Evolutionary conservation across 1,140 invertebrate genomes (phyloP).

Genomic region (Hylaeus volcanicus): DNA sequence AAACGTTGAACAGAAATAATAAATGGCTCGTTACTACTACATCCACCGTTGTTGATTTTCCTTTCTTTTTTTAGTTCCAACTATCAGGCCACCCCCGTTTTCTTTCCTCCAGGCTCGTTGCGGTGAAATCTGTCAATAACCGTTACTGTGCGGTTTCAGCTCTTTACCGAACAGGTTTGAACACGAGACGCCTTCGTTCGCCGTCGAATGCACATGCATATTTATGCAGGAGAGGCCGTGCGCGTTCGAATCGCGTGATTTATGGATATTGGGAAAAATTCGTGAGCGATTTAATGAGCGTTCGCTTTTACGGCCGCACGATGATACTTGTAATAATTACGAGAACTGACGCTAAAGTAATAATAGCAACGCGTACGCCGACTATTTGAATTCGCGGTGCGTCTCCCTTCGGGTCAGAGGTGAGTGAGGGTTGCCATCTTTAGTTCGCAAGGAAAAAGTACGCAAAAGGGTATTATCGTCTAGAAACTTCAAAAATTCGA

Average conservation of each 20-base stretch:
- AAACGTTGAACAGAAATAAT: too few relatives aligned
- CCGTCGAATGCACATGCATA: slow-evolving; percentile 5
- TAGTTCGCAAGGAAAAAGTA: too few relatives aligned
- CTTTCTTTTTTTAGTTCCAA: background rate
- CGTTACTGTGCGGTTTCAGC: slow-evolving; percentile 52
- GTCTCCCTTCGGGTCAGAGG: background rate
- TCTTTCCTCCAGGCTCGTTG: slow-evolving; percentile 11
- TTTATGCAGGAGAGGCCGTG: background rate
- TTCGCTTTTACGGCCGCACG: background rate
- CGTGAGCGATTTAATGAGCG: slow-evolving; percentile 28
- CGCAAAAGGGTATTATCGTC: too few relatives aligned
- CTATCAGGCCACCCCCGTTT: background rate
- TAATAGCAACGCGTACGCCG: background rate
- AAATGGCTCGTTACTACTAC: too few relatives aligned
- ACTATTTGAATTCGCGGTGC: too few relatives aligned
- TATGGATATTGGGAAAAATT: slow-evolving; percentile 29
- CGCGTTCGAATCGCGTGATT: background rate
- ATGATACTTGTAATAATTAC: slow-evolving; percentile 12
- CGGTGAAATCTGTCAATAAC: slow-evolving; percentile 55
- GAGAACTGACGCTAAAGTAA: background rate
- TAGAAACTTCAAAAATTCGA: too few relatives aligned
- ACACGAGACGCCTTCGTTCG: slow-evolving; percentile 43
- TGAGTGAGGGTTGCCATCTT: too few relatives aligned
- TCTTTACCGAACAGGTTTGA: slow-evolving; percentile 54
- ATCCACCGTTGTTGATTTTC: too few relatives aligned